Percentiles rank a stretch among this genome's conserved stretches.
These are phyloP conservation scores for Mormyrops attenuatus DNA, from an alignment of 2,797 vertebrate species.

Conservation along the genomic window DNA sequence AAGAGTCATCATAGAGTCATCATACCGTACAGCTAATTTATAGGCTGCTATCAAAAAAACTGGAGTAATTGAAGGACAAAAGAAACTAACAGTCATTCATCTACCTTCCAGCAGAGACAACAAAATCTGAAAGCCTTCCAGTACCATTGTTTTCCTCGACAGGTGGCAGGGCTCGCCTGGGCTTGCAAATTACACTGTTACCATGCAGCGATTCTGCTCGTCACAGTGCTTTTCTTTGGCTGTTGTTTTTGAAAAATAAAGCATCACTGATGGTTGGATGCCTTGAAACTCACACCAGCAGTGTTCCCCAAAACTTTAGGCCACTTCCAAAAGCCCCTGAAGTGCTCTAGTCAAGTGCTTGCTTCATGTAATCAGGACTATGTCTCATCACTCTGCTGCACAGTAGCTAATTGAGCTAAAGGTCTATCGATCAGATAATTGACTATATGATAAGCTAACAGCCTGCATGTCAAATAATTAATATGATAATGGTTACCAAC, in stretches of 20 bases:
- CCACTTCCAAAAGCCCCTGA: background rate
- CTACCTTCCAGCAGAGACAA: constrained; percentile 1
- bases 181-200: background rate
- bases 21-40: background rate
- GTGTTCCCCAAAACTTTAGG: background rate
- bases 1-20: background rate
- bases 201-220: background rate
- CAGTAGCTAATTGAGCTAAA: background rate
- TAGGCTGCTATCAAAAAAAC: background rate
- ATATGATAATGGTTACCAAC: background rate
- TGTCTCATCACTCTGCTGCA: background rate
- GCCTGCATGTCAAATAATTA: background rate
- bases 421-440: background rate
- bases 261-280: background rate
- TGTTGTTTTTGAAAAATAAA: background rate
- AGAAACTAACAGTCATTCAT: background rate
- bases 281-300: background rate
- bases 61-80: background rate
- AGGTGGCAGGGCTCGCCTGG: background rate
- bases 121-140: background rate
- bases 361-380: background rate
- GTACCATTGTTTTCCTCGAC: background rate
- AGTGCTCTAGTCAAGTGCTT: background rate
- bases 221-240: background rate
- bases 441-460: constrained; percentile 1